These are phyloP conservation scores for Popillia japonica DNA, from an alignment of 1,140 invertebrate species.

Conservation along the genomic window DNA sequence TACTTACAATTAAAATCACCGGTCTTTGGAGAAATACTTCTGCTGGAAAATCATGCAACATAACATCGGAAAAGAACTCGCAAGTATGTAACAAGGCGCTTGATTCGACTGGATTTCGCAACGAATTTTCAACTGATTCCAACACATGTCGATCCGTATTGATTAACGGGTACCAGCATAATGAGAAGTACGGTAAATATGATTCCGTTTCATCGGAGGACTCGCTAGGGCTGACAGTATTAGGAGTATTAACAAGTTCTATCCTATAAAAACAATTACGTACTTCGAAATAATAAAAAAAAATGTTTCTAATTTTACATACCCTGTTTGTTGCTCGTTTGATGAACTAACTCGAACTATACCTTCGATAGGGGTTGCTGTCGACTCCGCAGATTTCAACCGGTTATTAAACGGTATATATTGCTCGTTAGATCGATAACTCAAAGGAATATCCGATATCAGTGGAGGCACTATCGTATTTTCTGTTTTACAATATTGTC, in stretches of 20 bases:
- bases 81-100: constrained; percentile 58
- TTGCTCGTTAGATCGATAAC: constrained; percentile 48
- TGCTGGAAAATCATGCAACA: constrained; percentile 73
- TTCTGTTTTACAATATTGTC: constrained; percentile 6
- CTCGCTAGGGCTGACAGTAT: background rate
- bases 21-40: constrained; percentile 76
- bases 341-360: constrained; percentile 48
- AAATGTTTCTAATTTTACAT: constrained; percentile 7
- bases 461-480: constrained; percentile 49
- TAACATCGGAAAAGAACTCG: constrained; percentile 72
- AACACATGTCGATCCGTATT: constrained; percentile 56
- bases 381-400: constrained; percentile 44
- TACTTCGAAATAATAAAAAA: background rate
- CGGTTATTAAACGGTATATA: too few species aligned
- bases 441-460: constrained; percentile 52
- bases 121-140: constrained; percentile 55
- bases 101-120: constrained; percentile 51
- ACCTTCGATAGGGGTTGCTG: constrained; percentile 54
- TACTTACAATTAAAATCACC: constrained; percentile 66
- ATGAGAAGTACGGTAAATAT: background rate
- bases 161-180: constrained; percentile 46
- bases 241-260: background rate
- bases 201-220: background rate
- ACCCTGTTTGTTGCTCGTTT: constrained; percentile 47
- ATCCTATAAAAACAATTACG: background rate